A percentile compares a stretch with the other conserved stretches of the same genome.
phyloP scores from a whole-genome alignment of 2,797 vertebrate genomes.

The Gymnothorax reevesii region DNA sequence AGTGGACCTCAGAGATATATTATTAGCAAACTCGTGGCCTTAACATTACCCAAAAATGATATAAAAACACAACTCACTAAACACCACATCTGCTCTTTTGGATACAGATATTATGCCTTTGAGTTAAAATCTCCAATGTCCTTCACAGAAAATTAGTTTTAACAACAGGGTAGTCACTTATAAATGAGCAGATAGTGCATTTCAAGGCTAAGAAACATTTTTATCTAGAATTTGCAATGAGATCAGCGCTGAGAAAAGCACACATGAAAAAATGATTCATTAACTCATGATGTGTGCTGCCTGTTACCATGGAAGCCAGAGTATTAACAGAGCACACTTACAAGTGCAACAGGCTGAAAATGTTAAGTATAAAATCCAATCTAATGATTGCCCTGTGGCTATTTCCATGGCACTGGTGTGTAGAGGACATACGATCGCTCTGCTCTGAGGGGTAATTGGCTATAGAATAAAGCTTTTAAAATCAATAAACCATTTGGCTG shows the following conservation, averaged over 20 bases:
- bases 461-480: constrained; percentile 15
- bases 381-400: not conserved
- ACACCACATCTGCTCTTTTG: not conserved
- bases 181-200: not conserved
- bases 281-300: not conserved
- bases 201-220: not conserved
- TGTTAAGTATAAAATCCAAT: not conserved
- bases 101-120: not conserved
- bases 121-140: not conserved
- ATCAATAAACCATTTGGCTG: constrained; percentile 12
- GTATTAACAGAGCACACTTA: not conserved
- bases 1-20: not conserved
- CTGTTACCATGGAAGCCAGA: not conserved
- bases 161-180: not conserved
- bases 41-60: not conserved
- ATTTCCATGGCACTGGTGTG: not conserved
- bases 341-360: not conserved
- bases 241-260: not conserved
- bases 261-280: not conserved
- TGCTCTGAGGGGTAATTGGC: constrained; percentile 3
- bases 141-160: not conserved
- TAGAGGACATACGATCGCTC: not conserved
- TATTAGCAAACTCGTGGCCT: not conserved
- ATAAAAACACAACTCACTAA: not conserved
- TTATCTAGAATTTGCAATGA: not conserved